A percentile compares a stretch with the other conserved stretches of the same genome.
Conservation (phyloP, 2,113 vertebrate genomes). For the Phyllostomus discolor region DNA sequence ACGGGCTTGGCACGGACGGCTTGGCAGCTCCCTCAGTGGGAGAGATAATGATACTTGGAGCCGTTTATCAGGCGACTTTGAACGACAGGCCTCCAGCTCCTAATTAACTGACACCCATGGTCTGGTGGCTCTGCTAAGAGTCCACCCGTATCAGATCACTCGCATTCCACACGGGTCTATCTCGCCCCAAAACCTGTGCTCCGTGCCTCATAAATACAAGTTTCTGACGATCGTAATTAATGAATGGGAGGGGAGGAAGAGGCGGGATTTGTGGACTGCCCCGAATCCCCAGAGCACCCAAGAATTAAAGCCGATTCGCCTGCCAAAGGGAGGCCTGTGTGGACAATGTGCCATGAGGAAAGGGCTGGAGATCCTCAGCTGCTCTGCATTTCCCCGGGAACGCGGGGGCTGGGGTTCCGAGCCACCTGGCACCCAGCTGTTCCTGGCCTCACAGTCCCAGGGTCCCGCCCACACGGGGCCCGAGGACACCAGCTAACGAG, state of each 20-base stretch:
- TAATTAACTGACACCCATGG: slow-evolving; percentile 70
- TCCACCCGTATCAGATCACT: slow-evolving; percentile 60
- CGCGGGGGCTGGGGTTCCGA: not conserved
- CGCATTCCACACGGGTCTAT: slow-evolving; percentile 61
- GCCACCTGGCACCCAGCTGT: slow-evolving; percentile 72
- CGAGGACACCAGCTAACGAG: not conserved
- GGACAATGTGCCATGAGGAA: slow-evolving; percentile 24
- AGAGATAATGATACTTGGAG: slow-evolving; percentile 66
- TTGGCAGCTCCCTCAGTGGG: slow-evolving; percentile 13
- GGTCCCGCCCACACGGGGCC: not conserved
- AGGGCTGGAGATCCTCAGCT: slow-evolving; percentile 52
- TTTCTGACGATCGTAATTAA: slow-evolving; percentile 64
- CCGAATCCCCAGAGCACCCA: not conserved
- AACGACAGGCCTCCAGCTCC: slow-evolving; percentile 67
- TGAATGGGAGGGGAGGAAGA: slow-evolving; percentile 57
- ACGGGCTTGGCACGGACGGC: slow-evolving; percentile 31
- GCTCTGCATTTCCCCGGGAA: slow-evolving; percentile 64
- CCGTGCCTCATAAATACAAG: slow-evolving; percentile 44
- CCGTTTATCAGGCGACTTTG: slow-evolving; percentile 71
- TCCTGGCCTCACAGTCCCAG: not conserved
- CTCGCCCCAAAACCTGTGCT: slow-evolving; percentile 69
- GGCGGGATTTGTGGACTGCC: not conserved
- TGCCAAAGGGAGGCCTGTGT: not conserved
- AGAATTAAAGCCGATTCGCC: slow-evolving; percentile 36
- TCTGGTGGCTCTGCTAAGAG: slow-evolving; percentile 54